phyloP scores from a whole-genome alignment of 2,113 vertebrate genomes.

The Gavialis gangeticus region DNA sequence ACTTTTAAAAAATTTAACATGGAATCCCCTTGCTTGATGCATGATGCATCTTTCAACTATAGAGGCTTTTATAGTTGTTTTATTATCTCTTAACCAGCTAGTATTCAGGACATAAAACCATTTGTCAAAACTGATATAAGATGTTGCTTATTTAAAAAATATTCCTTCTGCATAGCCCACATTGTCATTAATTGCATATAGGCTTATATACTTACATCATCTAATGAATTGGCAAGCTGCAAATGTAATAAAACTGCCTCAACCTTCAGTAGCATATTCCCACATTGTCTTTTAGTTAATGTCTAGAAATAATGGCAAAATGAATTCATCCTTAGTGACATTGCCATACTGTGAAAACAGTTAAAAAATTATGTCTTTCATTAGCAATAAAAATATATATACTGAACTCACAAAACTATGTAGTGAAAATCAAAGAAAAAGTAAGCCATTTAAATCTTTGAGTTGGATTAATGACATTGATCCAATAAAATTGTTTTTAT shows the following conservation, averaged over 20 bases:
- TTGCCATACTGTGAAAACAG: neutral
- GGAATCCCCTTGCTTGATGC: neutral
- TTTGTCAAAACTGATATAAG: neutral
- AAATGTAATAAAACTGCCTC: neutral
- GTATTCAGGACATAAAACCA: neutral
- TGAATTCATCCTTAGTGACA: neutral
- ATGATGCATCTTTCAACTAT: neutral
- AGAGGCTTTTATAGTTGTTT: neutral
- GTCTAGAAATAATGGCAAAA: neutral
- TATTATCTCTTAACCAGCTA: neutral
- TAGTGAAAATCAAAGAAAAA: neutral
- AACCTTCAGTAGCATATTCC: neutral
- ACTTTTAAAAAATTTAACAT: neutral
- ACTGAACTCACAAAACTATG: neutral
- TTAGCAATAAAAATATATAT: conserved; percentile 23
- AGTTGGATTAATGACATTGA: conserved; percentile 4
- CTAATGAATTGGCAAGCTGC: neutral
- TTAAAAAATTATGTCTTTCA: neutral
- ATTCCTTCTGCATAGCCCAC: neutral
- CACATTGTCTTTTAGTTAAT: neutral
- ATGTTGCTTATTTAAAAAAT: neutral
- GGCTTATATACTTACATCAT: neutral
- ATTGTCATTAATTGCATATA: neutral
- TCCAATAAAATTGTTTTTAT: conserved; percentile 1
- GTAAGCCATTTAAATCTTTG: neutral